phyloP scores from a whole-genome alignment of 2,888 invertebrate species.

The Eudasyphora cyanicolor region DNA sequence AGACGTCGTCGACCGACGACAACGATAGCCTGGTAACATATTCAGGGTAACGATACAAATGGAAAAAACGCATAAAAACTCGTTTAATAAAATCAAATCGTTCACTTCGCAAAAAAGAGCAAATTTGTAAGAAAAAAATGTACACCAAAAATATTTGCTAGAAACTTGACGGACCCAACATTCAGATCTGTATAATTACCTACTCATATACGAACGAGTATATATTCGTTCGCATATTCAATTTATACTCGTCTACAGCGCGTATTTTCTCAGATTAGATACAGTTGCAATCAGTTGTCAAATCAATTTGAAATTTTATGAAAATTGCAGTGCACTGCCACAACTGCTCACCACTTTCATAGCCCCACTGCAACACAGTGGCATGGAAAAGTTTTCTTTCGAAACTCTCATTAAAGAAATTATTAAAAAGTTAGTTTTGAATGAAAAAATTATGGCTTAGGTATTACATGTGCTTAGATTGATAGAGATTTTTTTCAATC shows the following conservation, averaged over 20 bases:
- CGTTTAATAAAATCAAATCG: conserved; percentile 13
- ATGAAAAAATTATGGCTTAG: no score
- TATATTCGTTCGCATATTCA: neutral
- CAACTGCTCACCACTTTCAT: neutral
- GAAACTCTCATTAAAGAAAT: no score
- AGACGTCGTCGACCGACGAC: neutral
- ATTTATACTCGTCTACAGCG: neutral
- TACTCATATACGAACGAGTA: neutral
- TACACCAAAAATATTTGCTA: neutral
- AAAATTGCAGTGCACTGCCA: conserved; percentile 52
- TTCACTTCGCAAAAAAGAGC: neutral
- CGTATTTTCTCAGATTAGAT: conserved; percentile 57
- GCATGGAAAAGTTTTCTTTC: neutral
- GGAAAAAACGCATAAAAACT: neutral
- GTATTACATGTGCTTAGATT: no score
- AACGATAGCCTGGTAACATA: neutral
- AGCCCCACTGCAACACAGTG: neutral
- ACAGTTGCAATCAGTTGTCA: conserved; percentile 66
- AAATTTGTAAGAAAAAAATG: no score
- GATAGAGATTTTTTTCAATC: no score
- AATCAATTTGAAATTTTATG: conserved; percentile 62
- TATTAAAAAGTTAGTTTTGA: no score
- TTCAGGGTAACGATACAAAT: neutral
- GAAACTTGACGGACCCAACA: neutral
- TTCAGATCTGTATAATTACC: no score